A percentile compares a stretch with the other conserved stretches of the same genome.
phyloP scores from a whole-genome alignment of 2,888 invertebrate genomes.

The Eulithis testata region DNA sequence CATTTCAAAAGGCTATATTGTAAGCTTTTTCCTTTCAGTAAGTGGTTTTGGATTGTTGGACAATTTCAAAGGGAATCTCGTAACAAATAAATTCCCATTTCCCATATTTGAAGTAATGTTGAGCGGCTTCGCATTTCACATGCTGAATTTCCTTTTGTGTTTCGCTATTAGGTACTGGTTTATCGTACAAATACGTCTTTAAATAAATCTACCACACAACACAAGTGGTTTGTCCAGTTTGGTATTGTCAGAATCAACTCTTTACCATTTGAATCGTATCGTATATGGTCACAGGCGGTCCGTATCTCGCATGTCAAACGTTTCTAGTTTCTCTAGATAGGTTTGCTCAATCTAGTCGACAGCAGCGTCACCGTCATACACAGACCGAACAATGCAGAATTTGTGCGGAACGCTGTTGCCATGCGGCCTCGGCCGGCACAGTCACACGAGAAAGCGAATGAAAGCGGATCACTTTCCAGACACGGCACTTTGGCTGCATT shows the following conservation, averaged over 20 bases:
- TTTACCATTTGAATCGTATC: conserved; percentile 2
- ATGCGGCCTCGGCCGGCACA: conserved; percentile 42
- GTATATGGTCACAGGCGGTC: background rate
- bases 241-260: background rate
- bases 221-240: conserved; percentile 9
- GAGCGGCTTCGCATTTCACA: conserved; percentile 12
- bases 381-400: conserved; percentile 25
- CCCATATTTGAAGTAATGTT: conserved; percentile 14
- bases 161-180: background rate
- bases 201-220: conserved; percentile 7
- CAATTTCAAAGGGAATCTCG: conserved; percentile 21
- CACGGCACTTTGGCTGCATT: conserved; percentile 38
- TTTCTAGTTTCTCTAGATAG: conserved; percentile 20
- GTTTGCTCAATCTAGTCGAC: conserved; percentile 17
- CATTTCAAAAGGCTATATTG: conserved; percentile 36
- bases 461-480: conserved; percentile 72
- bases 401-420: conserved; percentile 30
- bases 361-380: conserved; percentile 18
- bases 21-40: conserved; percentile 33
- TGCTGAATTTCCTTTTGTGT: conserved; percentile 6
- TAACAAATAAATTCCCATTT: conserved; percentile 24
- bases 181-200: background rate
- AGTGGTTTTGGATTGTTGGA: conserved; percentile 34
- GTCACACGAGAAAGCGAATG: conserved; percentile 69
- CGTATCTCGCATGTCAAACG: conserved; percentile 5